Base-by-base conservation (phyloP, 2,888 invertebrate genomes). In the Lasioglossum zephyrum region DNA sequence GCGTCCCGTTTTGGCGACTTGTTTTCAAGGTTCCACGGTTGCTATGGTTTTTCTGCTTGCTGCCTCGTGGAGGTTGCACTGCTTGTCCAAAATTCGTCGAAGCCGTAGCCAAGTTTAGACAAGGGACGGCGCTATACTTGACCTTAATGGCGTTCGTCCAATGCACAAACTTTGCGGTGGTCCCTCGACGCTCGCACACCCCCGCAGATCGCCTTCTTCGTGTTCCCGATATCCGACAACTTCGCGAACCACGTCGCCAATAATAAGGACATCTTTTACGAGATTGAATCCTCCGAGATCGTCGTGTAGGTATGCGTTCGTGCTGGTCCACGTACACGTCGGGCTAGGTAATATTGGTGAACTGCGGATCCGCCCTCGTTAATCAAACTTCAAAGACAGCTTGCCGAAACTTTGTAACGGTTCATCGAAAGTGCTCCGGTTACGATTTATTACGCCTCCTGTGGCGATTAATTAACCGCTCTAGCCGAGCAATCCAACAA, bases 111-210 rank as follows among this genome's bases (percentile, higher is more conserved):
- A 89, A 87, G 75, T 89, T 89, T 89, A 89, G 82, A 82, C 82
- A 74, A 81, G 76, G 76, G 72, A 79, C 79, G 63, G 75, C 70
- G 74, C 90, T 87, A 88, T 87, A 90, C 88, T 90, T 86, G 90
- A 90, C 88, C 86, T 86, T 88, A 90, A 88, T 82, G 86, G 82
- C 86, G 77, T 44, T 41, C 44, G 73, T 81, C 79, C 85, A 82
- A 86, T 79, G 80, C 80, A 53, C 57, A 57, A 69, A 74, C 88
- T 80, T 82, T 16, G 85, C 80, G 90, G 88, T 88, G 90, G 90
- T 90, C 89, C 66, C 89, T 39, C 63, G 44, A 11, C 57, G n/a
- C 57, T 53, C 47, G 16, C 31, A 44, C 76, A 49, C 8, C n/a
- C 73, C 26, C 72, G 22, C 69, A 36, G 5, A 31, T 18, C 36